phyloP scores from a whole-genome alignment of 2,113 vertebrate genomes.

The Helogale parvula region DNA sequence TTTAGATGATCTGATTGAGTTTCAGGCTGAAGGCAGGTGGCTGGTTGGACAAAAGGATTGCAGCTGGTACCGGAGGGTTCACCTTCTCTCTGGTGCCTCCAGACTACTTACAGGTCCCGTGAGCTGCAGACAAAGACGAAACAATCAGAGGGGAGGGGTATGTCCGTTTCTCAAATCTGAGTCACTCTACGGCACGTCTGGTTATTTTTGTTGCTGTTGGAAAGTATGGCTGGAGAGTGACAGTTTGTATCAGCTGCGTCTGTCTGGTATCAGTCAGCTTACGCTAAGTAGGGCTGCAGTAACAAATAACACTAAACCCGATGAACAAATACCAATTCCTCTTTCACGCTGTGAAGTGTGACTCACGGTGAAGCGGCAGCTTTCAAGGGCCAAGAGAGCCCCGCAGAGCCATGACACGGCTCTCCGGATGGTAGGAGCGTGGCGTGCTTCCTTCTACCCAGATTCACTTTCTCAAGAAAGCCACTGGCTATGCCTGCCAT shows the following conservation, averaged over 20 bases:
- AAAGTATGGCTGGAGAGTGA: no score
- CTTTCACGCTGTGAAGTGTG: background rate
- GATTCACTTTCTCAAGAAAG: background rate
- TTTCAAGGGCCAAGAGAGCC: background rate
- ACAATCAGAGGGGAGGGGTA: no score
- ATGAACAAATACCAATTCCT: rapidly evolving
- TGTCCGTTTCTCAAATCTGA: rapidly evolving
- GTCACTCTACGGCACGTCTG: background rate
- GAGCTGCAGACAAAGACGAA: no score
- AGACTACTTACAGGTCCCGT: no score
- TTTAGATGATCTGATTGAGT: background rate
- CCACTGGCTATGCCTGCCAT: background rate
- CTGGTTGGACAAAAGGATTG: rapidly evolving
- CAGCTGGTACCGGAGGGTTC: rapidly evolving
- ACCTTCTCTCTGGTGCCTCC: background rate
- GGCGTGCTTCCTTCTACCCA: background rate
- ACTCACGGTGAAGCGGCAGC: background rate
- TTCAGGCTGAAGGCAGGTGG: background rate
- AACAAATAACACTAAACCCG: background rate
- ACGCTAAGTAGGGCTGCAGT: background rate
- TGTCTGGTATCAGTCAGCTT: background rate
- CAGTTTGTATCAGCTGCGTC: no score
- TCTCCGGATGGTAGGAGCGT: rapidly evolving
- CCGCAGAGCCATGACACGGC: rapidly evolving
- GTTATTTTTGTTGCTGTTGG: background rate